Base-by-base conservation (phyloP, 2,113 vertebrate species). In the Manacus vitellinus region DNA sequence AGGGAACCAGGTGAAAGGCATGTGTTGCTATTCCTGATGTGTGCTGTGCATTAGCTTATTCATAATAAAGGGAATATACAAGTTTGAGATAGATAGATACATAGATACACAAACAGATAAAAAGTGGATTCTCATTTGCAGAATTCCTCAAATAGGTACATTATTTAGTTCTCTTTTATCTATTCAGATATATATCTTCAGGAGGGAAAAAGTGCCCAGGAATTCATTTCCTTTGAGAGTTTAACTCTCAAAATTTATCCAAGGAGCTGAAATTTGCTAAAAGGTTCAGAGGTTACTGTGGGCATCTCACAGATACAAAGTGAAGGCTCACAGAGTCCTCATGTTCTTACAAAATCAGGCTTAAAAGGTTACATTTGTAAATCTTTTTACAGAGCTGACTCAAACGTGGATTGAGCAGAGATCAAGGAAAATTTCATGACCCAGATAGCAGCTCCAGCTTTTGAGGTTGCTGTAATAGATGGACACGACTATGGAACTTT, bases 41-140 rank as follows among this genome's bases (percentile, higher is more conserved):
- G 17, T 46, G 27, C 63, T 86, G 27, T 70, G 63, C 54, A 51
- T 86, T 52, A 86, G 51, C 44, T 43, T 54, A 58, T 92, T 94
- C 71, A 71, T 70, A 67, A 86, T 66, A 94, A 90, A 83, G 79
- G 49, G 43, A 86, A 72, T 86, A 54, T 30, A 88, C 63, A 88
- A 77, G 68, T 49, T 70, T 70, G 33, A 16, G 72, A 91, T 88
- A 67, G 43, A 66, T 30, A 91, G 66, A 96, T 94, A 65, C 58
- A 92, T 76, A 96, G 88, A 92, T 96, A 86, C 14, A 95, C 37
- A 73, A 68, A 71, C 23, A 85, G 95, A 92, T 94, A 96, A 91
- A 88, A 92, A 67, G 55, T 58, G 21, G 25, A 63, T 96, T 91
- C 61, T 59, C 59, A n/a, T 88, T 91, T 88, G 63, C 86, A 89